Evolutionary conservation across 2,113 vertebrate genomes (phyloP).

Genomic region (Pelodiscus sinensis): DNA sequence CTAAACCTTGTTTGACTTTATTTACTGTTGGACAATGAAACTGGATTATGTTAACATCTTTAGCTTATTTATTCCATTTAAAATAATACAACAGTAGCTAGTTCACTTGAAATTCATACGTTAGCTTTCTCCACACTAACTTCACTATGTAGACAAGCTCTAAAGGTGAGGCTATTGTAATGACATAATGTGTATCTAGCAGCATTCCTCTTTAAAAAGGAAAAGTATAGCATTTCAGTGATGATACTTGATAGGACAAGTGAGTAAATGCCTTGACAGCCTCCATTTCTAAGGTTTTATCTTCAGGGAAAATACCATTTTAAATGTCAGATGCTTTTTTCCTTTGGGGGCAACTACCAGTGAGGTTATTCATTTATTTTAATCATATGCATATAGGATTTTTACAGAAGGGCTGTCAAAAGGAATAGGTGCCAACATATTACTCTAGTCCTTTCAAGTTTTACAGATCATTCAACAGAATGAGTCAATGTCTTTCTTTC

Average conservation of each 20-base stretch:
- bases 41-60: not conserved
- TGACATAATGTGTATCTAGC: not conserved
- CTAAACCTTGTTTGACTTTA: not conserved
- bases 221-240: not conserved
- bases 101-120: not conserved
- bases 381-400: conserved; percentile 42
- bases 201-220: not conserved
- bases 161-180: not conserved
- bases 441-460: conserved; percentile 49
- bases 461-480: conserved; percentile 56
- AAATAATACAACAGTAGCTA: not conserved
- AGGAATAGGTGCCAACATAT: conserved; percentile 55
- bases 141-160: not conserved
- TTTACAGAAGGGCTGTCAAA: conserved; percentile 53
- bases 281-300: conserved; percentile 25
- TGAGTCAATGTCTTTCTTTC: not conserved
- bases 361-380: conserved; percentile 55
- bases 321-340: not conserved
- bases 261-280: not conserved
- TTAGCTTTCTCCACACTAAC: not conserved
- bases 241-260: not conserved
- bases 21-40: not conserved
- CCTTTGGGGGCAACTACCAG: conserved; percentile 28
- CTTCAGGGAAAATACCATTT: conserved; percentile 6
- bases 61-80: not conserved